phyloP scores from a whole-genome alignment of 1,140 invertebrate genomes.

The Apis cerana region DNA sequence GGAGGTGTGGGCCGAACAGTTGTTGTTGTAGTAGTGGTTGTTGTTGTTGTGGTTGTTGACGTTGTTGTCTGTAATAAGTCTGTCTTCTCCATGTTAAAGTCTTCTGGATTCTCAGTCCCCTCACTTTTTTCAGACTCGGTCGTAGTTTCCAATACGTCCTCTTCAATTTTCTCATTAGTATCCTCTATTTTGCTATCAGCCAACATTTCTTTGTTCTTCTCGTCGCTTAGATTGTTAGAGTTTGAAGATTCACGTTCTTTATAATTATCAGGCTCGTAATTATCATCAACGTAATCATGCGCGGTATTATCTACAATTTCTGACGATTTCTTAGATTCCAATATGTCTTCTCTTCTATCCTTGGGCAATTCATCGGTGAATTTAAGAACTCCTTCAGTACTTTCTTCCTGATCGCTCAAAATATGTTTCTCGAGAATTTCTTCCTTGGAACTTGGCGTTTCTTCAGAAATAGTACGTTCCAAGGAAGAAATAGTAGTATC shows the following conservation, averaged over 20 bases:
- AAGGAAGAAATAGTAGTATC: neutral
- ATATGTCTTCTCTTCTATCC: slow-evolving; percentile 61
- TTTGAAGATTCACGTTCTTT: slow-evolving; percentile 41
- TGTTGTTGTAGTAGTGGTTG: slow-evolving; percentile 55
- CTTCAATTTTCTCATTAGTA: neutral
- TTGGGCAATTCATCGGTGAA: slow-evolving; percentile 79
- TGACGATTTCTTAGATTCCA: slow-evolving; percentile 40
- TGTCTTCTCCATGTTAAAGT: neutral
- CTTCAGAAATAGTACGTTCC: slow-evolving; percentile 30
- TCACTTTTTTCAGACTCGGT: neutral
- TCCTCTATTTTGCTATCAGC: neutral
- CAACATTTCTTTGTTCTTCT: slow-evolving; percentile 34
- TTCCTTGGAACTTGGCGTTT: slow-evolving; percentile 11
- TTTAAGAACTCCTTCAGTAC: slow-evolving; percentile 78
- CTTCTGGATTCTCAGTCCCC: neutral
- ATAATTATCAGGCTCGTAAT: slow-evolving; percentile 81
- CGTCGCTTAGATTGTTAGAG: slow-evolving; percentile 7
- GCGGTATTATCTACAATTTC: slow-evolving; percentile 59
- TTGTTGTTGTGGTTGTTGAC: neutral
- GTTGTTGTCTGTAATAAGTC: neutral
- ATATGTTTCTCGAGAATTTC: neutral
- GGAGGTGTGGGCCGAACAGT: slow-evolving; percentile 58
- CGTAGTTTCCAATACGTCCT: slow-evolving; percentile 29
- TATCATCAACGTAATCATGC: slow-evolving; percentile 82
- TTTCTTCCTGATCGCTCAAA: slow-evolving; percentile 55